Evolutionary conservation across 1,140 invertebrate species (phyloP), one percentile per base, ranked within the genome.

Genomic region (Brachionus paranguensis): DNA sequence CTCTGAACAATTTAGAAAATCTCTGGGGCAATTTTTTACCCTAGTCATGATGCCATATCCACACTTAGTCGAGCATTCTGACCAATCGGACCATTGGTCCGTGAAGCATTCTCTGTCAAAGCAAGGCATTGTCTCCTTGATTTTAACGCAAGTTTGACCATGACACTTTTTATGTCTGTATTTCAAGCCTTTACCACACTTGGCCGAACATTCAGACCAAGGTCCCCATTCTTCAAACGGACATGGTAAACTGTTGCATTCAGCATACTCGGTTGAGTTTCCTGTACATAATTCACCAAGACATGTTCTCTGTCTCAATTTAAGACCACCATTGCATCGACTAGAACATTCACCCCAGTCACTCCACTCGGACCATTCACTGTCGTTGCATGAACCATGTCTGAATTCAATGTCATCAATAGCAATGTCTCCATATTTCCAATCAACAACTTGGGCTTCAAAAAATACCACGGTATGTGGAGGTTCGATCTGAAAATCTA

Each of bases 401-500:
- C 14, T 68, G 29, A 64, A 81, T 27, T 43, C 53, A 0, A 81
- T 41, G 12, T 81, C 78, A 68, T 81, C 78, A 24, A 81, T 45
- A 43, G 78, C 78, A 8, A 81, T 81, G 29, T 81, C 78, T 12
- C 78, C 78, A 27, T 64, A 81, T 64, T 81, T 81, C 78, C 78
- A 81, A 68, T 81, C 78, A 64, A 81, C 37, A 20, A 81, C 78
- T 81, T 81, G 55, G 11, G 78, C 78, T 81, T 81, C 78, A 47
- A 81, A 64, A 47, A 45, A 65, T 64, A 81, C 12, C 8, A 81
- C 29, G 8, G 78, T 64, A 60, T 60, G 64, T 11, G 78, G 78
- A 37, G 78, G 78, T n/a, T 64, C 53, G 37, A 81, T 20, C n/a
- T 64, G 10, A 11, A 81, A 45, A 60, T 81, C 64, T 11, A 81